These are phyloP conservation scores for Lasioglossum leucozonium DNA, from an alignment of 2,888 invertebrate genomes.

Conservation along the genomic window DNA sequence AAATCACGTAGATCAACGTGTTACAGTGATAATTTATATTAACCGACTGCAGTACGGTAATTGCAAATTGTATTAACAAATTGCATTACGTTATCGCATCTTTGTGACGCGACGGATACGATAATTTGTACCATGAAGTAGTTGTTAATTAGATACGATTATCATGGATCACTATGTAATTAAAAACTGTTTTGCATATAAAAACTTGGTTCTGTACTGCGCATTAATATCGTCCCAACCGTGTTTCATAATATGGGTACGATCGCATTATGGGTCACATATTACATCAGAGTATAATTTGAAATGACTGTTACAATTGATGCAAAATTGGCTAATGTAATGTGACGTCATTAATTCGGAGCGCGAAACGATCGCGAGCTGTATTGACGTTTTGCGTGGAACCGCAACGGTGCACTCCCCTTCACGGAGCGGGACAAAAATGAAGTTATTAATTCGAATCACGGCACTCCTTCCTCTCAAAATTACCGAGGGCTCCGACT, in stretches of 20 bases:
- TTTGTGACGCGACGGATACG: neutral
- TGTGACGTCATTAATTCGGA: neutral
- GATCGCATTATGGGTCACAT: neutral
- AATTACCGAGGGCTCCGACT: constrained; percentile 19
- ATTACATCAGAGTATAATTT: constrained; percentile 8
- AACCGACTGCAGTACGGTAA: neutral
- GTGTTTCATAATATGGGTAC: neutral
- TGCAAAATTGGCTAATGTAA: constrained; percentile 11
- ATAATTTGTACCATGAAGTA: neutral
- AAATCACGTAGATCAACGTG: neutral
- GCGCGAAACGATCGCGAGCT: neutral
- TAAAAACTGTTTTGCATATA: neutral
- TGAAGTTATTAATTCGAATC: constrained; percentile 39
- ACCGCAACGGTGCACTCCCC: neutral
- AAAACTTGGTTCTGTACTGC: neutral
- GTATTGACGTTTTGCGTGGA: neutral
- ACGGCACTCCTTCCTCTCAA: constrained; percentile 7
- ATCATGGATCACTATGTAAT: neutral
- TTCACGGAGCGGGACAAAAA: constrained; percentile 1
- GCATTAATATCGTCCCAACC: neutral
- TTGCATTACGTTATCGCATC: neutral
- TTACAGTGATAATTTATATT: neutral
- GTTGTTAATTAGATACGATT: neutral
- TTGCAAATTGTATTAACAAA: neutral
- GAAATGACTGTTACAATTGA: constrained; percentile 10